Base-by-base conservation (phyloP, 2,888 invertebrate species). In the Eupithecia tripunctaria region DNA sequence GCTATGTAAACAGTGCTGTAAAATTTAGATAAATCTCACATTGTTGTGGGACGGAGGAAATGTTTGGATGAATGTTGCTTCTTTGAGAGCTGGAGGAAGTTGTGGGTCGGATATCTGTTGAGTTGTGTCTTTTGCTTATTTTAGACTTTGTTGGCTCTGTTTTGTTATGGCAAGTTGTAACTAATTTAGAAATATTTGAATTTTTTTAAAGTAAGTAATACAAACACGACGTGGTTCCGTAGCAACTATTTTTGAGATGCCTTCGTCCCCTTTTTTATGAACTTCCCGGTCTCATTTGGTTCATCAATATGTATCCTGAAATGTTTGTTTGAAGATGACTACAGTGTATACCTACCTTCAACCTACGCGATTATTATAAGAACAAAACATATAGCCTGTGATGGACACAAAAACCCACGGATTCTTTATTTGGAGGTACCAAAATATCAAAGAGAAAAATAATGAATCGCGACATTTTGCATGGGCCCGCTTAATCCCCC, bases 11-110 rank as follows among this genome's bases (percentile, higher is more conserved):
- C 84, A 86, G 74, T 78, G 82, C 78, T 82, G 83, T 84, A 84
- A 85, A 82, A 85, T 81, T 82, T 83, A 82, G 79, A 86, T 85
- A 85, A 84, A 83, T 85, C 83, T 84, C 75, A 77, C 81, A 84
- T 83, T 81, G 82, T 82, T 81, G 79, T 76, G 81, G 74, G 77
- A 78, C 78, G 80, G 72, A 77, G 80, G 80, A 81, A 82, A 78
- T 79, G 71, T 77, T 68, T 59, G 75, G 75, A 75, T 32, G 76
- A 77, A 79, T 77, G 73, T 75, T 74, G 67, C 72, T 76, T 73
- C 76, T 74, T 70, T 68, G 51, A 47, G 38, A 25, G 74, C 71
- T 68, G 75, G 72, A 67, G 66, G 67, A 72, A 75, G 71, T 79
- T 75, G 64, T 62, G 72, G 73, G 67, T 76, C 72, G 62, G 62